Conservation (phyloP, 2,888 invertebrate species). For the Melikaiella ostensackeni region DNA sequence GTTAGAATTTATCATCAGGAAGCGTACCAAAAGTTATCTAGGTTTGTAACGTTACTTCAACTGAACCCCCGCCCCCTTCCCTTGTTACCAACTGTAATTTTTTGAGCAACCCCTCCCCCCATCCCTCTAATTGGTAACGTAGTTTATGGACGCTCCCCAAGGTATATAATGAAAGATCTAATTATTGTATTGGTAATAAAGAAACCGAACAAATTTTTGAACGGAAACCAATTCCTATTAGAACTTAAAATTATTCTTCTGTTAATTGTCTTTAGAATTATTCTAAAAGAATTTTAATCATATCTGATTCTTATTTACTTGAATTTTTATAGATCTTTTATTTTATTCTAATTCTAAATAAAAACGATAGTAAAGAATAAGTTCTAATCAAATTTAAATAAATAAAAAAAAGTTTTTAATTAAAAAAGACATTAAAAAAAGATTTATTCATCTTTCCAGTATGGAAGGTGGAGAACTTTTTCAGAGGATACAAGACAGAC, state of each 20-base stretch:
- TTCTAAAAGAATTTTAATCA: not conserved
- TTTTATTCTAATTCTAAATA: too few species aligned
- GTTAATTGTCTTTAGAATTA: not conserved
- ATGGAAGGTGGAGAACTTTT: conserved; percentile 99
- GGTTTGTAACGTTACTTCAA: too few species aligned
- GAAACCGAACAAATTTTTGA: too few species aligned
- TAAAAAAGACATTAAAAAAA: conserved; percentile 7
- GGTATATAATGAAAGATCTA: conserved; percentile 10
- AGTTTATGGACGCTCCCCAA: too few species aligned
- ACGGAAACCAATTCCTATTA: not conserved
- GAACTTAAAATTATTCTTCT: not conserved
- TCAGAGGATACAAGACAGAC: conserved; percentile 96
- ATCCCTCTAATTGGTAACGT: too few species aligned
- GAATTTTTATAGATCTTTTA: not conserved
- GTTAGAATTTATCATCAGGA: too few species aligned
- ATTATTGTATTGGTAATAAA: not conserved
- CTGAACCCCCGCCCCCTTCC: too few species aligned
- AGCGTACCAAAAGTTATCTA: too few species aligned
- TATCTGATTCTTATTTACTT: not conserved
- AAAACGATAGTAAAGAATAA: too few species aligned
- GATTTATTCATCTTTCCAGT: conserved; percentile 74
- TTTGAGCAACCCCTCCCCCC: too few species aligned
- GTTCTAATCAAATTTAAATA: not conserved
- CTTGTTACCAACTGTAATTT: too few species aligned
- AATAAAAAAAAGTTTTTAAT: not conserved